Evolutionary conservation across 2,888 invertebrate genomes (phyloP).

Genomic region (Stenurella melanura): DNA sequence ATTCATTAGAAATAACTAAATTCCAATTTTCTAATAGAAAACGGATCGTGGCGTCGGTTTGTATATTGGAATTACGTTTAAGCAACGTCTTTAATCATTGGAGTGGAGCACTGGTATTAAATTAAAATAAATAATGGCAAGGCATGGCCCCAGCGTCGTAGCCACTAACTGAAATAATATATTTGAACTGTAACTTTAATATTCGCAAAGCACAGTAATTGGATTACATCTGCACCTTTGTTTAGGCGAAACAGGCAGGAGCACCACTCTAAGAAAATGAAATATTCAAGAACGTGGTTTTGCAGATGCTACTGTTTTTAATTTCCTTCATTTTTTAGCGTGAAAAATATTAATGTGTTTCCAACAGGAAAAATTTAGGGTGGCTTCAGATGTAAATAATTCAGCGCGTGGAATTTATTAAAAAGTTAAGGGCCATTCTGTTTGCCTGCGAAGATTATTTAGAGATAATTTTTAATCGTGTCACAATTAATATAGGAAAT

Average conservation of each 20-base stretch:
- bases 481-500: too few relatives aligned
- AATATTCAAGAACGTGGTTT: slow-evolving; percentile 65
- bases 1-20: neutral
- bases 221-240: slow-evolving; percentile 67
- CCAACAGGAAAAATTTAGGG: slow-evolving; percentile 25
- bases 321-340: slow-evolving; percentile 52
- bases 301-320: slow-evolving; percentile 58
- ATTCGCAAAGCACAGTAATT: slow-evolving; percentile 65
- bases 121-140: slow-evolving; percentile 40
- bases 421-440: neutral
- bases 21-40: neutral
- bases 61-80: slow-evolving; percentile 14
- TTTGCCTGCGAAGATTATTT: neutral
- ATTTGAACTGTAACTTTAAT: slow-evolving; percentile 64
- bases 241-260: slow-evolving; percentile 61
- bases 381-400: neutral
- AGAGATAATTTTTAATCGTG: neutral
- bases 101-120: slow-evolving; percentile 27
- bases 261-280: slow-evolving; percentile 66
- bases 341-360: slow-evolving; percentile 52
- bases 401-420: slow-evolving; percentile 18
- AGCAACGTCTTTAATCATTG: slow-evolving; percentile 30
- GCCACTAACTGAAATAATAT: slow-evolving; percentile 63
- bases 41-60: neutral
- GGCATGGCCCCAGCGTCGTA: slow-evolving; percentile 41